A percentile compares a stretch with the other conserved stretches of the same genome.
Conservation (phyloP, 2,888 invertebrate species). For the Tanypteryx hageni region DNA sequence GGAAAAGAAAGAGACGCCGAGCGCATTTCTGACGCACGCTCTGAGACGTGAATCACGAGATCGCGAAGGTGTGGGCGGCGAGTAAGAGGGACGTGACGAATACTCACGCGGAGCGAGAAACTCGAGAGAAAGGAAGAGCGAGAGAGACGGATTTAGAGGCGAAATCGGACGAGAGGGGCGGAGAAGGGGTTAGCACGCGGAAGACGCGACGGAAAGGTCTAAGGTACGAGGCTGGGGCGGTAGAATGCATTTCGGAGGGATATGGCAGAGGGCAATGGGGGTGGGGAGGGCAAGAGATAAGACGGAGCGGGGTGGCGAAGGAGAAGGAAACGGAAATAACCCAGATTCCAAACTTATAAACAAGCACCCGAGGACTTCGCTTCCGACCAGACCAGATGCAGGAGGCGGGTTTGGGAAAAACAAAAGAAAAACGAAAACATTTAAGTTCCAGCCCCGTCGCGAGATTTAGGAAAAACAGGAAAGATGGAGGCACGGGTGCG, state of each 20-base stretch:
- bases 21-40: not conserved
- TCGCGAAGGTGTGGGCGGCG: not conserved
- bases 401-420: not conserved
- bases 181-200: too few relatives aligned
- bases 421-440: slow-evolving; percentile 42
- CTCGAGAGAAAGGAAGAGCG: not conserved
- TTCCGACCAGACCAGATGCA: slow-evolving; percentile 36
- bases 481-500: not conserved
- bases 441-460: not conserved
- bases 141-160: not conserved
- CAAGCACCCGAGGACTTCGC: not conserved
- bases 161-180: too few relatives aligned
- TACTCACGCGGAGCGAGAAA: too few relatives aligned
- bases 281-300: not conserved
- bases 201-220: too few relatives aligned
- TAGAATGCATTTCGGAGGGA: too few relatives aligned
- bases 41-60: not conserved
- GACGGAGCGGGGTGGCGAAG: not conserved
- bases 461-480: not conserved
- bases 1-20: not conserved
- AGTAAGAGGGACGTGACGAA: too few relatives aligned
- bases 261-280: not conserved
- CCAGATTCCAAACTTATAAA: slow-evolving; percentile 46
- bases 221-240: too few relatives aligned
- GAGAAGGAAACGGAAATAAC: slow-evolving; percentile 47